Evolutionary conservation across 2,888 invertebrate genomes (phyloP).

Genomic region (Ectemnius continuus): DNA sequence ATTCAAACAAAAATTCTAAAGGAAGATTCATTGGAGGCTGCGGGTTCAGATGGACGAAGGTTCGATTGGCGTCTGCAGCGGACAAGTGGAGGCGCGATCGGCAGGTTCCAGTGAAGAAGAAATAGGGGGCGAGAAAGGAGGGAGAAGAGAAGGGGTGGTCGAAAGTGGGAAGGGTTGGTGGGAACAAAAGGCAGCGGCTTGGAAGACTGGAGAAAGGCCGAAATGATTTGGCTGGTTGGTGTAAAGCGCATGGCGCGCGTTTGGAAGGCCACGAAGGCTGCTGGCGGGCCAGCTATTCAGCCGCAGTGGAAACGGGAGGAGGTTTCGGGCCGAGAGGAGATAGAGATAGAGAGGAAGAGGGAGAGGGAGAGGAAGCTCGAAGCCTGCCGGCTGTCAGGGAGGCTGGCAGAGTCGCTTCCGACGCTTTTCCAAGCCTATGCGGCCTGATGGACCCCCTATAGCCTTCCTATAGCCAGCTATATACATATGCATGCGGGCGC

Average conservation of each 20-base stretch:
- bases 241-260: neutral
- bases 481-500: conserved; percentile 8
- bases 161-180: neutral
- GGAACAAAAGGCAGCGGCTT: neutral
- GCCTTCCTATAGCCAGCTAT: neutral
- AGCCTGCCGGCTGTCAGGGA: neutral
- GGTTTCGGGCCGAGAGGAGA: neutral
- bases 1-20: neutral
- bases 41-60: neutral
- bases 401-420: neutral
- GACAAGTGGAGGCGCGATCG: neutral
- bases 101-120: neutral
- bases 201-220: neutral
- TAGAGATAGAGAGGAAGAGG: conserved; percentile 5
- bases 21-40: neutral
- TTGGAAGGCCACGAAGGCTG: too few relatives aligned
- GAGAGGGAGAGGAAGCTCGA: neutral
- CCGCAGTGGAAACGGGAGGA: neutral
- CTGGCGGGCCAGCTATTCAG: neutral
- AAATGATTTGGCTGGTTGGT: conserved; percentile 5
- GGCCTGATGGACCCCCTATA: neutral
- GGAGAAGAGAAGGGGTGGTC: too few relatives aligned
- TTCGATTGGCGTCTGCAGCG: neutral
- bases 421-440: conserved; percentile 5
- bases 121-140: neutral